phyloP scores from a whole-genome alignment of 2,113 vertebrate species.

The Albula glossodonta region DNA sequence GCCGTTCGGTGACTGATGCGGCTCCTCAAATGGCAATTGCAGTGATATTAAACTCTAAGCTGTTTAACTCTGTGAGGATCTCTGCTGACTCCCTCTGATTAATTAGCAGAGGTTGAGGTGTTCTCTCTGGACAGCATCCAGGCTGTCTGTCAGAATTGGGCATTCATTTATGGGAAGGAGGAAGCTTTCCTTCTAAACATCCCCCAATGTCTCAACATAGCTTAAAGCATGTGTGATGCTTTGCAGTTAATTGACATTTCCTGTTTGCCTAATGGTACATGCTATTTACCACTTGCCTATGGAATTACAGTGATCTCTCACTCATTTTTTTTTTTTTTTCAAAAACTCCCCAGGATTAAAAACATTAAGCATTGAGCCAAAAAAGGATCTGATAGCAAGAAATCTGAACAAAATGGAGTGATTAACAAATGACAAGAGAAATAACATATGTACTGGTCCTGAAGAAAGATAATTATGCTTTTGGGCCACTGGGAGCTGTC shows the following conservation, averaged over 20 bases:
- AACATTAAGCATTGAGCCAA: neutral
- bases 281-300: too few relatives aligned
- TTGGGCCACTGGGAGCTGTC: neutral
- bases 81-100: neutral
- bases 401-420: neutral
- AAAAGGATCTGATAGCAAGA: too few relatives aligned
- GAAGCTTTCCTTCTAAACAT: neutral
- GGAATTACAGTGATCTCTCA: too few relatives aligned
- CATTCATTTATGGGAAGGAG: neutral
- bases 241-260: too few relatives aligned
- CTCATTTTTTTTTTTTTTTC: neutral
- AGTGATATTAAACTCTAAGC: neutral
- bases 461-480: constrained; percentile 2
- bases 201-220: neutral
- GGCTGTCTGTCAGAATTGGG: neutral
- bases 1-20: neutral
- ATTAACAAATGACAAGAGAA: constrained; percentile 6
- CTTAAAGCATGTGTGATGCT: too few relatives aligned
- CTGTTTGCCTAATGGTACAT: too few relatives aligned
- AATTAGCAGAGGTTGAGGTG: neutral
- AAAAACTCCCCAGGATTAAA: neutral
- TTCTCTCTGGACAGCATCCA: neutral
- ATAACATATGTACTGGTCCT: neutral
- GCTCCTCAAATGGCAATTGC: neutral
- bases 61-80: neutral